Conservation (phyloP, 2,113 vertebrate genomes). For the Turdus rufiventris region DNA sequence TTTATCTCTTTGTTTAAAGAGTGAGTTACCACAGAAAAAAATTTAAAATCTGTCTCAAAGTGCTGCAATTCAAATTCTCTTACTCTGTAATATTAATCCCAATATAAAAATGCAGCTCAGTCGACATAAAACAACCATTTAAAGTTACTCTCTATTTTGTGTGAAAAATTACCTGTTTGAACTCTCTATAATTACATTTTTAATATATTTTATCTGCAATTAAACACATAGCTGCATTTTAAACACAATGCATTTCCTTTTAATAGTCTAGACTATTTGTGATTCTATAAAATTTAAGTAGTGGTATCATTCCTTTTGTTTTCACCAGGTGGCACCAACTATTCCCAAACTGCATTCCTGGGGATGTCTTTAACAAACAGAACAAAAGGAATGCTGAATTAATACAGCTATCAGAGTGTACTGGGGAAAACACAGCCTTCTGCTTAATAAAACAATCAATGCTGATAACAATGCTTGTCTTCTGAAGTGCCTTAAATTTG, state of each 20-base stretch:
- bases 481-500: background rate
- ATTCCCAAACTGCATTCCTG: background rate
- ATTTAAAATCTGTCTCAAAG: background rate
- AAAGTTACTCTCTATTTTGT: background rate
- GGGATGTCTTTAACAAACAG: background rate
- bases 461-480: background rate
- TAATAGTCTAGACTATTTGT: background rate
- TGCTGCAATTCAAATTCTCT: background rate
- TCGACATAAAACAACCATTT: background rate
- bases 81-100: background rate
- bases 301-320: background rate
- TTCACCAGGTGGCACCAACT: conserved; percentile 37
- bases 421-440: background rate
- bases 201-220: background rate
- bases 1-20: background rate
- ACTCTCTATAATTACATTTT: background rate
- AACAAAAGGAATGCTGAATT: background rate
- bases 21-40: background rate
- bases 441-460: background rate
- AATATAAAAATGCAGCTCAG: background rate
- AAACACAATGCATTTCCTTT: background rate
- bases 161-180: background rate
- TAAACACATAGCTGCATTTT: background rate
- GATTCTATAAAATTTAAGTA: background rate
- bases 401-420: background rate